Evolutionary conservation across 2,113 vertebrate genomes (phyloP), one percentile per base, ranked within the genome.

Genomic region (Potamarius usumacintae): DNA sequence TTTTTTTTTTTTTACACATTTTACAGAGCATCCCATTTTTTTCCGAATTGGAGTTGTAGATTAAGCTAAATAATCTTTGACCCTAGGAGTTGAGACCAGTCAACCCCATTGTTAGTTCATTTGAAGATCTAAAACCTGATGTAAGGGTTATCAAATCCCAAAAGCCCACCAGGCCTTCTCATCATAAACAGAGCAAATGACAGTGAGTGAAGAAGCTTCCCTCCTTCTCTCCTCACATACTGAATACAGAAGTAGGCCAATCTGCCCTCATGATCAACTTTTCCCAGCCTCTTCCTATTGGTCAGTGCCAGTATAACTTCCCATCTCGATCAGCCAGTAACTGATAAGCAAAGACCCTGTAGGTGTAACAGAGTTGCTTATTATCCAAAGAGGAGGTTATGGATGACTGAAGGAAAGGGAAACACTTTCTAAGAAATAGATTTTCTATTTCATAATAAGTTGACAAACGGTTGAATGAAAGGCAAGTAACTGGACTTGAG

Each of bases 241-340:
- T 87, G 58, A 84, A 67, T 11, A 76, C 62, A 90, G 78, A 92
- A 90, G 53, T 90, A 84, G 89, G 89, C 90, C 90, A 90, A 77
- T 90, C 84, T 81, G 88, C 74, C 77, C 79, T 82, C 89, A 88
- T 90, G 90, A 90, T 86, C 87, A 87, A 84, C 76, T 77, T 82
- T 85, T 81, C 11, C 58, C 22, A 69, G 53, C 63, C 67, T 60
- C 53, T 84, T 78, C 76, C 78, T 67, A 92, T 91, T 92, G 88
- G 89, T 60, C 48, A 50, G 25, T 34, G 48, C 65, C 18, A 48
- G 72, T 65, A 25, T 79, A 52, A 27, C 57, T 62, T 53, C 22
- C 30, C 67, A 85, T 48, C 85, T 30, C 6, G 22, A 42, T 22
- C 15, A 71, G 82, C 90, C 90, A 91, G 91, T 74, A 74, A 74